Evolutionary conservation across 2,797 vertebrate species (phyloP).

Genomic region (Cheirogaleus major): DNA sequence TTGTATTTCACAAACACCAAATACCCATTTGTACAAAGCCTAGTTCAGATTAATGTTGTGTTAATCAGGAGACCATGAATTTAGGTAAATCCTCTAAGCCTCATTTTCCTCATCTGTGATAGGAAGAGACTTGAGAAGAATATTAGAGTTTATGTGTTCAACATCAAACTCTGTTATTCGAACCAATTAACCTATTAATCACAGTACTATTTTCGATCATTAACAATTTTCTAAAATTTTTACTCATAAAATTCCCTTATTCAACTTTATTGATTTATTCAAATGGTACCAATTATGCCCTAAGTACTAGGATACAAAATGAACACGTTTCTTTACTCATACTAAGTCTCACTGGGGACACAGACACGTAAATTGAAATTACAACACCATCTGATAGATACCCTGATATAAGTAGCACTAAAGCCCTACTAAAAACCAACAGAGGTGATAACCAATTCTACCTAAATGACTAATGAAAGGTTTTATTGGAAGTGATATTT

Average conservation of each 20-base stretch:
- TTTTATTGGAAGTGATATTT: constrained; percentile 41
- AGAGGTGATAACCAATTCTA: not conserved
- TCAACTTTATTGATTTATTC: not conserved
- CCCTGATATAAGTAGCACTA: not conserved
- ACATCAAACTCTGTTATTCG: constrained; percentile 20
- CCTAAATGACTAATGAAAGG: constrained; percentile 7
- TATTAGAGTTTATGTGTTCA: not conserved
- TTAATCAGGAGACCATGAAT: not conserved
- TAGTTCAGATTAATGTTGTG: not conserved
- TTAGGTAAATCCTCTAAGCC: not conserved
- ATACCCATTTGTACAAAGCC: not conserved
- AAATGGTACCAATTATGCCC: not conserved
- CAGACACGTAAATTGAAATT: not conserved
- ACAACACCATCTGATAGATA: not conserved
- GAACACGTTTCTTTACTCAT: not conserved
- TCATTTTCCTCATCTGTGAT: constrained; percentile 29
- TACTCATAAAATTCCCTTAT: constrained; percentile 29
- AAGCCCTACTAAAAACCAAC: not conserved
- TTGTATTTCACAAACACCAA: constrained; percentile 30
- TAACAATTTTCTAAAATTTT: constrained; percentile 27
- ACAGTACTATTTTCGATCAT: not conserved
- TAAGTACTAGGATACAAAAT: not conserved
- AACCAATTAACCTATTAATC: not conserved
- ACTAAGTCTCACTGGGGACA: not conserved
- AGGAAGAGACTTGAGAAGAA: not conserved